A percentile compares a stretch with the other conserved stretches of the same genome.
These are phyloP conservation scores for Pseudococcus viburni DNA, from an alignment of 2,888 invertebrate genomes.

Conservation along the genomic window DNA sequence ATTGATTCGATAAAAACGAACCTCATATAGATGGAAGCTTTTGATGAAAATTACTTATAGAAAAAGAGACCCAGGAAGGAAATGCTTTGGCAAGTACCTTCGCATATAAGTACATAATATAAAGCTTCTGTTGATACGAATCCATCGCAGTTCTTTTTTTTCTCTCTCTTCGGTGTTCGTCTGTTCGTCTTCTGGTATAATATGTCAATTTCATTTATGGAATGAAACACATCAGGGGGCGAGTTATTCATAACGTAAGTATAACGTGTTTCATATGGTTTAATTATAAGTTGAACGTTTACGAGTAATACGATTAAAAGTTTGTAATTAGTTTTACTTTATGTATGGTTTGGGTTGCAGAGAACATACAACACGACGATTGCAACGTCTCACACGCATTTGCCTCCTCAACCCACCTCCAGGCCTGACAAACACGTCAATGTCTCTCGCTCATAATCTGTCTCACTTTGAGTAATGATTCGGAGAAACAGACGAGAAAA, in stretches of 20 bases:
- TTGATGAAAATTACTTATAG: constrained; percentile 32
- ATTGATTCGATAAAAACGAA: constrained; percentile 48
- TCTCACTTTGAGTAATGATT: background rate
- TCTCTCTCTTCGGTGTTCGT: background rate
- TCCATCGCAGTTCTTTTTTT: background rate
- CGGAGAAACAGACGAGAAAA: too few species aligned
- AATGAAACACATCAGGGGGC: background rate
- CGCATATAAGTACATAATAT: background rate
- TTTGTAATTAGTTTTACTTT: constrained; percentile 45
- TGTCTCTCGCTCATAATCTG: background rate
- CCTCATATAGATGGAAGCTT: constrained; percentile 28
- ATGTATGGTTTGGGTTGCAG: background rate
- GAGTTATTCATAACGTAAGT: constrained; percentile 13
- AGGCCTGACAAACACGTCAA: background rate
- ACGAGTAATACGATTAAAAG: constrained; percentile 49
- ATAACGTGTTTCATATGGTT: constrained; percentile 1
- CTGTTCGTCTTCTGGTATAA: too few species aligned
- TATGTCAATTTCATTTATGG: constrained; percentile 35
- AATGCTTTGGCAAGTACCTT: background rate
- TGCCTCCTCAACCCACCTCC: background rate
- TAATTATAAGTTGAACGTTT: constrained; percentile 47
- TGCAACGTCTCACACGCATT: background rate
- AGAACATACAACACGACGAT: background rate
- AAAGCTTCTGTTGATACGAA: background rate
- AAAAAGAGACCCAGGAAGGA: background rate